Conservation (phyloP, 2,888 invertebrate genomes). For the Acrobasis consociella region DNA sequence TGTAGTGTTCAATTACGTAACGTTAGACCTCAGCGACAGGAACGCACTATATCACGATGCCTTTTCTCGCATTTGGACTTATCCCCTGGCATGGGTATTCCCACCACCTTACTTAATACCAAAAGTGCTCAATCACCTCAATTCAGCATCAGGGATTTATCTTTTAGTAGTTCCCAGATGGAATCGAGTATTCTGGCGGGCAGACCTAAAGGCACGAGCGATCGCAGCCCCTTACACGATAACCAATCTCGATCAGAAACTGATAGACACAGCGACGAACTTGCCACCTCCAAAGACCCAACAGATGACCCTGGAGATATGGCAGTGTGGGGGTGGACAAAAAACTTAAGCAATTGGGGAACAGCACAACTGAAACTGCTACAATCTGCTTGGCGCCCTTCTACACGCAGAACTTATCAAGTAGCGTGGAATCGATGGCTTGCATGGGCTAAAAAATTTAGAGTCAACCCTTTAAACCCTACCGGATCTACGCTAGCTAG, state of each 20-base stretch:
- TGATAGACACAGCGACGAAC: slow-evolving; percentile 26
- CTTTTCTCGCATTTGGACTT: neutral
- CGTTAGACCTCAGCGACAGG: neutral
- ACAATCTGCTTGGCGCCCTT: neutral
- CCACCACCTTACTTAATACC: neutral
- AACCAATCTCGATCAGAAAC: neutral
- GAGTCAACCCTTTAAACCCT: neutral
- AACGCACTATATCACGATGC: neutral
- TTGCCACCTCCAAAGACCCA: slow-evolving; percentile 30
- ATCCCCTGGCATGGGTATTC: neutral
- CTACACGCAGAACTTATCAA: slow-evolving; percentile 9
- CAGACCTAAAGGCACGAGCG: neutral
- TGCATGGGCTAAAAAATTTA: neutral
- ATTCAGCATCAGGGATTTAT: neutral
- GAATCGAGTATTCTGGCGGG: neutral
- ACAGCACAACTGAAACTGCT: neutral
- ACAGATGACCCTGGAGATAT: slow-evolving; percentile 22
- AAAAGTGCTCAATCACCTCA: neutral
- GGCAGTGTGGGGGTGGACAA: slow-evolving; percentile 32
- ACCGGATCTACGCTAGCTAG: neutral
- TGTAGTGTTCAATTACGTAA: neutral
- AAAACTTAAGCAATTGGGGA: neutral
- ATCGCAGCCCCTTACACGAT: neutral
- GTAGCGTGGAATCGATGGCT: neutral
- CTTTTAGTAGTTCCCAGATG: neutral